phyloP scores from a whole-genome alignment of 2,888 invertebrate species.

The Volucella bombylans region DNA sequence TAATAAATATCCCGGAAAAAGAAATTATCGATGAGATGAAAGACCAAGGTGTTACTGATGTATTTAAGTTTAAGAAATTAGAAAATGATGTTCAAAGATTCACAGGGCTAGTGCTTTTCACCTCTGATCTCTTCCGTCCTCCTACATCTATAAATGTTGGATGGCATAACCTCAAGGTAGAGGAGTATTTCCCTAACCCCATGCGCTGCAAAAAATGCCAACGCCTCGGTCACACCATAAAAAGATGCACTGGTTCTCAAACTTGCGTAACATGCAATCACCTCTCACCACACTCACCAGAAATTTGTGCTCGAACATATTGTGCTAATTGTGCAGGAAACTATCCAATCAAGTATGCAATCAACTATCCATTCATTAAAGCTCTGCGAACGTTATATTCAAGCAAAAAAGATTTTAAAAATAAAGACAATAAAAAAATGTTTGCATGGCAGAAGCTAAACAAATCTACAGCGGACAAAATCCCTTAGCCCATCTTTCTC shows the following conservation, averaged over 20 bases:
- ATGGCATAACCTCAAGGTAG: conserved; percentile 33
- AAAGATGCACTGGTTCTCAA: conserved; percentile 16
- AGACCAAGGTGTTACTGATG: conserved; percentile 32
- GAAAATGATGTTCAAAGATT: neutral
- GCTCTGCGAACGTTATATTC: neutral
- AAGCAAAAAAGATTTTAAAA: conserved; percentile 7
- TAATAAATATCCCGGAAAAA: too few relatives aligned
- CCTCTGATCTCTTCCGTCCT: conserved; percentile 43
- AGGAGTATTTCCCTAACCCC: conserved; percentile 24
- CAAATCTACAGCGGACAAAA: too few relatives aligned
- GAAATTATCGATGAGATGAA: conserved; percentile 42
- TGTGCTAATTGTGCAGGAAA: conserved; percentile 18
- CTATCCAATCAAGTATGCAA: too few relatives aligned
- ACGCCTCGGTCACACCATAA: conserved; percentile 4
- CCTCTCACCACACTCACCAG: neutral
- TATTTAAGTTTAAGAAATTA: conserved; percentile 34
- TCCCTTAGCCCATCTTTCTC: too few relatives aligned
- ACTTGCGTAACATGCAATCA: conserved; percentile 16
- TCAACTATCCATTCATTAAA: too few relatives aligned
- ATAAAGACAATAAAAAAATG: neutral
- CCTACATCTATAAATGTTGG: conserved; percentile 17
- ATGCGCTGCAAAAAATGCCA: conserved; percentile 37
- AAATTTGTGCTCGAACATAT: conserved; percentile 11
- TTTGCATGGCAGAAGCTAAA: too few relatives aligned
- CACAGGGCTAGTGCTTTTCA: conserved; percentile 29